These are phyloP conservation scores for Lagenorhynchus albirostris DNA, from an alignment of 2,113 vertebrate species.

Conservation along the genomic window DNA sequence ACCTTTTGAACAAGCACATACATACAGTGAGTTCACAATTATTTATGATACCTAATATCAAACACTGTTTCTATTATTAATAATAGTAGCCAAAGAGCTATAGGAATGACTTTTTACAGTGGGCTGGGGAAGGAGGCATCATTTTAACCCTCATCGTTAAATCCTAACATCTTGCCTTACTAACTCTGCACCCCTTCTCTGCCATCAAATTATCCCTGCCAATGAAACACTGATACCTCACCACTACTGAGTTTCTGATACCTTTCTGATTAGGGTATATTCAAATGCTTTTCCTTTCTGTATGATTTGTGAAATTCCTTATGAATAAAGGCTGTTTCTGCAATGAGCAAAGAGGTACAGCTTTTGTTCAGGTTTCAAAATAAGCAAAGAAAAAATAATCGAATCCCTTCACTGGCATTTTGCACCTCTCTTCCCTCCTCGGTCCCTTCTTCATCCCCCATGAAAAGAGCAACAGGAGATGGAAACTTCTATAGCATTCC, in stretches of 20 bases:
- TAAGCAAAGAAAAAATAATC: conserved; percentile 23
- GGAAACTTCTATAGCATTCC: neutral
- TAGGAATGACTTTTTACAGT: neutral
- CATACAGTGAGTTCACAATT: neutral
- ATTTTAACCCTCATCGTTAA: neutral
- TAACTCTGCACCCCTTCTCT: neutral
- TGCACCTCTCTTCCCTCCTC: neutral
- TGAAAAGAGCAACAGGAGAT: neutral
- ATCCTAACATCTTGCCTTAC: neutral
- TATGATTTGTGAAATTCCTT: neutral
- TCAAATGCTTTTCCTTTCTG: neutral
- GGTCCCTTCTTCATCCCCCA: neutral
- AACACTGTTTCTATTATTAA: neutral
- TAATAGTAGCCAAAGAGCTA: neutral
- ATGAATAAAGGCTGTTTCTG: neutral
- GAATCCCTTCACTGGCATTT: neutral
- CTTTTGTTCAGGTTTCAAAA: conserved; percentile 17
- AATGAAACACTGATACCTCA: neutral
- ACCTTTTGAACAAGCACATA: neutral
- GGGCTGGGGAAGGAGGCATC: neutral
- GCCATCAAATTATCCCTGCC: neutral
- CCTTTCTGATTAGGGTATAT: neutral
- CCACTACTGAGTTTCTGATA: neutral
- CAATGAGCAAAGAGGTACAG: accelerated
- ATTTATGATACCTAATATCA: neutral